These are phyloP conservation scores for Actinia tenebrosa DNA, from an alignment of 64 coral and sea anemone genomes.

Conservation along the genomic window DNA sequence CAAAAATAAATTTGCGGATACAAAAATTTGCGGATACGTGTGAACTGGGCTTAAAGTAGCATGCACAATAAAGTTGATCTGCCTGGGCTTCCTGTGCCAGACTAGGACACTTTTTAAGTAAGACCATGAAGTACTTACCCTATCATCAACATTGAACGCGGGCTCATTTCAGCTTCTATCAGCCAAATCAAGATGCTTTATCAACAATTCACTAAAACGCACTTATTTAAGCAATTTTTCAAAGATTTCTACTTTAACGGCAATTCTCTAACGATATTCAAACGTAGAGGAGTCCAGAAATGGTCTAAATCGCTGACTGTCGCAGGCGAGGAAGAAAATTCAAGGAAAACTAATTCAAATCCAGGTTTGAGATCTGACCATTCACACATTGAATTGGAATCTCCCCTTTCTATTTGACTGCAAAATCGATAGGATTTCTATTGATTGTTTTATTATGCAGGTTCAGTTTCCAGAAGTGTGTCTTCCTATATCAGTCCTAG, in stretches of 20 bases:
- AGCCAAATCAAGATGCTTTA: not conserved
- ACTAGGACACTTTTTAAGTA: too few species aligned
- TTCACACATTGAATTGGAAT: not conserved
- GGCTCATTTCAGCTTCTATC: too few species aligned
- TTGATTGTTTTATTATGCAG: not conserved
- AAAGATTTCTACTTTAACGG: not conserved
- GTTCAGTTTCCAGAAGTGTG: not conserved
- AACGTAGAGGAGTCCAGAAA: conserved; percentile 1
- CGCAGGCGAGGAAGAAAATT: not conserved
- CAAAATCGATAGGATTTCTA: not conserved
- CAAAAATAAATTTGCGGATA: too few species aligned
- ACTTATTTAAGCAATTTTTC: not conserved
- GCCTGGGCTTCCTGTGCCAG: too few species aligned
- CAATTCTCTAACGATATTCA: not conserved
- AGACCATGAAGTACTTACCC: too few species aligned
- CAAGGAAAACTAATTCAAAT: not conserved
- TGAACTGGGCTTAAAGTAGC: too few species aligned
- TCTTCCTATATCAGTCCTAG: not conserved
- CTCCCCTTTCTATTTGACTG: not conserved
- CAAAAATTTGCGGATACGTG: too few species aligned
- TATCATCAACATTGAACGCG: too few species aligned
- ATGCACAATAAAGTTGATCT: too few species aligned
- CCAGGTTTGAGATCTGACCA: not conserved
- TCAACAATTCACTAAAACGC: not conserved
- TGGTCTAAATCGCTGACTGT: not conserved